Conservation (phyloP, 1,140 invertebrate species). For the Tetragnatha versicolor region DNA sequence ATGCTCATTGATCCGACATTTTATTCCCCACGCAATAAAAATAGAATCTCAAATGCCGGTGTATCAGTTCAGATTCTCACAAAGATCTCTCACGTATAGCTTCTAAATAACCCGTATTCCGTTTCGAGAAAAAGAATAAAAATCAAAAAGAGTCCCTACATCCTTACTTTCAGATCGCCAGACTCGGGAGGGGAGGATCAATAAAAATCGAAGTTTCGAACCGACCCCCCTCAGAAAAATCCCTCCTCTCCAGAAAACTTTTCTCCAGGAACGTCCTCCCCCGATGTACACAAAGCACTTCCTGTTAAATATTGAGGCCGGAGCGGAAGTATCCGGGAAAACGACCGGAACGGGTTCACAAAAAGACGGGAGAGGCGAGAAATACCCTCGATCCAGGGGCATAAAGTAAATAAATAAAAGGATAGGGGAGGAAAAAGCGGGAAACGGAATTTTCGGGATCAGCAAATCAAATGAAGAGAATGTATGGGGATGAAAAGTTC, state of each 20-base stretch:
- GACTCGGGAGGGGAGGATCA: not conserved
- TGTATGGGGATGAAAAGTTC: constrained; percentile 23
- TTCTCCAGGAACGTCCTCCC: constrained; percentile 16
- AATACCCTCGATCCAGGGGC: constrained; percentile 6
- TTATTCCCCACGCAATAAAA: too few relatives aligned
- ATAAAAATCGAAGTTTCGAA: constrained; percentile 18
- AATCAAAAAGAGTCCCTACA: too few relatives aligned
- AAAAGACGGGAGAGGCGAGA: constrained; percentile 30
- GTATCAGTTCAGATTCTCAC: too few relatives aligned
- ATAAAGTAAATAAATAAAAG: constrained; percentile 71
- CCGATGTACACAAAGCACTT: constrained; percentile 37
- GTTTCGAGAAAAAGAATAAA: too few relatives aligned
- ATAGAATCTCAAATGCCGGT: too few relatives aligned
- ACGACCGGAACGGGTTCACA: constrained; percentile 20
- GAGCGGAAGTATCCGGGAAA: constrained; percentile 35
- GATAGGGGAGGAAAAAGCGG: not conserved
- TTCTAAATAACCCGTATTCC: not conserved
- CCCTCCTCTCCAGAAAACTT: constrained; percentile 1
- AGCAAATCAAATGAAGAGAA: constrained; percentile 38
- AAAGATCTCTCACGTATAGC: too few relatives aligned
- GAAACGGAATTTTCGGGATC: constrained; percentile 37
- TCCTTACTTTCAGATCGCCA: too few relatives aligned
- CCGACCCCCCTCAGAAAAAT: constrained; percentile 14
- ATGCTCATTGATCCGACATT: too few relatives aligned
- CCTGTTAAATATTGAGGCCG: constrained; percentile 48